Percentiles rank a stretch among this genome's conserved stretches.
phyloP scores from a whole-genome alignment of 2,888 invertebrate species.

The Phyllotreta striolata region DNA sequence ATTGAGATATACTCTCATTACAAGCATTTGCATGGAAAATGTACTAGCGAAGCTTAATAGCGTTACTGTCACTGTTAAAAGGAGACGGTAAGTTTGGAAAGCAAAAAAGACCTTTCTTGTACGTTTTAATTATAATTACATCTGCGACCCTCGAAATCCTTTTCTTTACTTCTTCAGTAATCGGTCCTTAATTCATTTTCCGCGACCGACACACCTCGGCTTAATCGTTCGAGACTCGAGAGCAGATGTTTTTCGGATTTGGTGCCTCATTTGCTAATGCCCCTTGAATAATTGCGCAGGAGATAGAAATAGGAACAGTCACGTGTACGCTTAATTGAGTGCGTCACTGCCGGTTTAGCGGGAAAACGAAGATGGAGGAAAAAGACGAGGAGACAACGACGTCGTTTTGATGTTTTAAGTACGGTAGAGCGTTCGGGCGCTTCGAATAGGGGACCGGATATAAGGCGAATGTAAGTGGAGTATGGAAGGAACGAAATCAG shows the following conservation, averaged over 20 bases:
- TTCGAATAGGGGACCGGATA: neutral
- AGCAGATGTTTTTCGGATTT: constrained; percentile 33
- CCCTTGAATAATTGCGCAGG: constrained; percentile 49
- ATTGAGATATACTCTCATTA: too few relatives aligned
- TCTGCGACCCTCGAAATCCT: neutral
- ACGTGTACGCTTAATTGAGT: constrained; percentile 52
- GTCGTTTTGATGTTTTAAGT: constrained; percentile 22
- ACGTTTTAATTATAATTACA: constrained; percentile 17
- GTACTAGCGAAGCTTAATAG: too few relatives aligned
- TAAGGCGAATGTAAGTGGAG: neutral
- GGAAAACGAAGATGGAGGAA: constrained; percentile 29
- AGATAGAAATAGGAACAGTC: constrained; percentile 43
- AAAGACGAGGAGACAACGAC: constrained; percentile 11
- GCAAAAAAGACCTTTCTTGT: neutral
- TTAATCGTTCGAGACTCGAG: constrained; percentile 29
- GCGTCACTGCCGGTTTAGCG: constrained; percentile 48
- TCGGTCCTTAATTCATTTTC: constrained; percentile 23
- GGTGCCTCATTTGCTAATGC: constrained; percentile 52
- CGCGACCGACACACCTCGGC: constrained; percentile 16
- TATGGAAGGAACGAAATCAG: constrained; percentile 14
- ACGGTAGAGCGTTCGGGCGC: neutral
- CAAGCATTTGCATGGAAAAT: too few relatives aligned
- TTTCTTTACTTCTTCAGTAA: constrained; percentile 13
- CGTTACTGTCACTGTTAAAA: too few relatives aligned
- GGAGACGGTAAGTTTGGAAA: too few relatives aligned